A percentile compares a stretch with the other conserved stretches of the same genome.
Evolutionary conservation across 1,140 invertebrate species (phyloP).

Genomic region (Nasonia longicornis): DNA sequence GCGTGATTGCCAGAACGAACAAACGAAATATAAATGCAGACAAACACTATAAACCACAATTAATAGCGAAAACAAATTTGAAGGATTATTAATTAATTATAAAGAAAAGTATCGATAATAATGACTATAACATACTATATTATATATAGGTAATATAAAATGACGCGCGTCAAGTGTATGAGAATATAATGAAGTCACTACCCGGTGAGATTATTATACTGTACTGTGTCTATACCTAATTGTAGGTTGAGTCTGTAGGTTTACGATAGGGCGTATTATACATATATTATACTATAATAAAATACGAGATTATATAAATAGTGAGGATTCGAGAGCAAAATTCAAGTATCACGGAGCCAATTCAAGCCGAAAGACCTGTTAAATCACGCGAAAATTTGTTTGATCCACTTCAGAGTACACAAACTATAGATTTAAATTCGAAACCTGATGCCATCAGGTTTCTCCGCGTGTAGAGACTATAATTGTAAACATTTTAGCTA

Average conservation of each 20-base stretch:
- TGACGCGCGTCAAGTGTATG: background rate
- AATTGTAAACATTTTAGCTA: background rate
- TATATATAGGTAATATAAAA: background rate
- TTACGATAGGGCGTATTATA: conserved; percentile 1
- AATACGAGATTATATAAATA: background rate
- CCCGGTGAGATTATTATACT: conserved; percentile 9
- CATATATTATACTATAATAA: background rate
- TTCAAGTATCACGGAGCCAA: background rate
- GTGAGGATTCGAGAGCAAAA: background rate
- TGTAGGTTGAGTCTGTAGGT: conserved; percentile 11
- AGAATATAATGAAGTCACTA: conserved; percentile 7
- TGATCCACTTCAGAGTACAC: no score
- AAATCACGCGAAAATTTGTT: no score
- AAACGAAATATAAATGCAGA: conserved; percentile 46
- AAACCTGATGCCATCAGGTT: background rate
- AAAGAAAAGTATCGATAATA: conserved; percentile 25
- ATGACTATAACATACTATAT: background rate
- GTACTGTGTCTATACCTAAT: conserved; percentile 15
- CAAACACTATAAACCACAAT: no score
- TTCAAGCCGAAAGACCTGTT: background rate
- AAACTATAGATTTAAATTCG: background rate
- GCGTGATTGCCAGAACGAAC: conserved; percentile 51
- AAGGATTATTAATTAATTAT: background rate
- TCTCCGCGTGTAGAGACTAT: background rate
- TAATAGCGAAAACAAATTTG: background rate